phyloP scores from a whole-genome alignment of 2,797 vertebrate genomes.

The Balearica regulorum region DNA sequence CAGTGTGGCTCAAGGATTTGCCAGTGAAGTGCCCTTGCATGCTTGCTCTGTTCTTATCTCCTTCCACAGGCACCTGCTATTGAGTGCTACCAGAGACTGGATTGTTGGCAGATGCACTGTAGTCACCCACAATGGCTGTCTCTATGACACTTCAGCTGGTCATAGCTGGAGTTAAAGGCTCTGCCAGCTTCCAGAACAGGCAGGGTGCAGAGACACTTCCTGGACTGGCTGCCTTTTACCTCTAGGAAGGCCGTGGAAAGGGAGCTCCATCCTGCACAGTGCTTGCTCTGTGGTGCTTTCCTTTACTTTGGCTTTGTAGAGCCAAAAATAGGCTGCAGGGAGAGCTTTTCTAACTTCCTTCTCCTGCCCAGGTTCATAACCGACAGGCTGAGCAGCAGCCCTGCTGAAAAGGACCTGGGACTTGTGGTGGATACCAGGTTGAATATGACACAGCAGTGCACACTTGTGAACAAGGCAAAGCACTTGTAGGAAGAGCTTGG shows the following conservation, averaged over 20 bases:
- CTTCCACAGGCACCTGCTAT: background rate
- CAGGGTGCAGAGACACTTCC: background rate
- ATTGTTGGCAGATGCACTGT: background rate
- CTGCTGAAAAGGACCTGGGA: background rate
- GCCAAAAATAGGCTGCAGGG: background rate
- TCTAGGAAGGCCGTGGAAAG: background rate
- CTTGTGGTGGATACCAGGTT: no score
- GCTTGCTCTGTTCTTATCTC: background rate
- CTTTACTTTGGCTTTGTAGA: background rate
- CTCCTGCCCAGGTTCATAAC: background rate
- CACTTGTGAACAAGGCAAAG: background rate
- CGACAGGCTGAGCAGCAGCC: background rate
- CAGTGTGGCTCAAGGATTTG: no score
- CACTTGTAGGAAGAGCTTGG: background rate
- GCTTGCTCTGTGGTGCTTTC: background rate
- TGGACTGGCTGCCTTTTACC: background rate
- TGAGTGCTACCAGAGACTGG: background rate
- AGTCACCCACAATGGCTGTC: background rate
- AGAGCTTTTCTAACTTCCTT: background rate
- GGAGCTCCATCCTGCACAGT: background rate
- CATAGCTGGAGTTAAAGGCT: background rate
- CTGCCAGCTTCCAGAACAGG: background rate
- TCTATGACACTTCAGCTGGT: background rate
- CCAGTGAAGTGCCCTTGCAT: background rate
- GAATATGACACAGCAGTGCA: background rate